phyloP scores from a whole-genome alignment of 2,797 vertebrate genomes.

The Enteromius viviparus region DNA sequence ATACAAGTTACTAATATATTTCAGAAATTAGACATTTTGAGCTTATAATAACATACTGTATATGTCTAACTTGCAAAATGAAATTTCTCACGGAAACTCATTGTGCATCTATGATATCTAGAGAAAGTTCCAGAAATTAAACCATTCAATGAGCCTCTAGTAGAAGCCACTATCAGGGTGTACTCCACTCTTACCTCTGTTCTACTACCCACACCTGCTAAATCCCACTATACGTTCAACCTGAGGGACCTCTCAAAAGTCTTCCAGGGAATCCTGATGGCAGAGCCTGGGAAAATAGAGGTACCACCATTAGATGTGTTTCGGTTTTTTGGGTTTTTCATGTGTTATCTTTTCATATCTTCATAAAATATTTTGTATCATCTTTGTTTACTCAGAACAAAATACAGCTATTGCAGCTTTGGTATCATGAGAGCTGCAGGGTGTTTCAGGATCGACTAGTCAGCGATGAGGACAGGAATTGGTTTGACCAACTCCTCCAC shows the following conservation, averaged over 20 bases:
- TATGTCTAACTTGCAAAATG: background rate
- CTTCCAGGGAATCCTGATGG: slow-evolving; percentile 94
- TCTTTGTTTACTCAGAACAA: slow-evolving; percentile 64
- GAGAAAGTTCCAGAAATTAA: slow-evolving; percentile 72
- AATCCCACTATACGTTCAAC: slow-evolving; percentile 95
- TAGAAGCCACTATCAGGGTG: slow-evolving; percentile 81
- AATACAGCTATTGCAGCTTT: slow-evolving; percentile 82
- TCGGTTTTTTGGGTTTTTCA: no score
- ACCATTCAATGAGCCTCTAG: slow-evolving; percentile 78
- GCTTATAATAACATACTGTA: background rate
- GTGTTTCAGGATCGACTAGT: slow-evolving; percentile 90
- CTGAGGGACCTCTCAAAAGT: slow-evolving; percentile 93
- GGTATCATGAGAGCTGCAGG: slow-evolving; percentile 92
- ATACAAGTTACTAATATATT: background rate
- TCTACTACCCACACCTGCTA: slow-evolving; percentile 92
- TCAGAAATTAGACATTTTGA: background rate
- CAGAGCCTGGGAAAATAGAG: slow-evolving; percentile 79
- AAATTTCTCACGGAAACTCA: background rate
- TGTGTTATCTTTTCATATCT: background rate
- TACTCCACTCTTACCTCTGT: slow-evolving; percentile 88
- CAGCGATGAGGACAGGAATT: slow-evolving; percentile 81
- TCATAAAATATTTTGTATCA: background rate
- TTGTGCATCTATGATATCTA: slow-evolving; percentile 49
- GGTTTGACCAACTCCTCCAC: slow-evolving; percentile 85
- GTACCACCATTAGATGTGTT: slow-evolving; percentile 63